phyloP scores from a whole-genome alignment of 2,113 vertebrate species.

The Lamprotornis superbus region DNA sequence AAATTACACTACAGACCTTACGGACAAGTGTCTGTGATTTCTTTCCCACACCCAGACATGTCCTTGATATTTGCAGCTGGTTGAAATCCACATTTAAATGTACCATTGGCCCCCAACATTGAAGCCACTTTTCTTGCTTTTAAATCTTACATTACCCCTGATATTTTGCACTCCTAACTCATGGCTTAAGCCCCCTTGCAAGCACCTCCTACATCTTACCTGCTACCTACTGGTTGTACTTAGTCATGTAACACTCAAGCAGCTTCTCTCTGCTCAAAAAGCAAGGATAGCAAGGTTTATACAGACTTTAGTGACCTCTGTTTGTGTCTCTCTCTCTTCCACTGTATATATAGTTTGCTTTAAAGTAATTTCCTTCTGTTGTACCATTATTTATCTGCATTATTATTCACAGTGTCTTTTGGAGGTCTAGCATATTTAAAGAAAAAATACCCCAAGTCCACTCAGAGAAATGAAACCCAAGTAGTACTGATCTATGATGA shows the following conservation, averaged over 20 bases:
- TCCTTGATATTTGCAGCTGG: background rate
- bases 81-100: background rate
- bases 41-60: background rate
- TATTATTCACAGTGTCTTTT: background rate
- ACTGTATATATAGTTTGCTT: background rate
- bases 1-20: background rate
- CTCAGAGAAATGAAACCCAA: background rate
- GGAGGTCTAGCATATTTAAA: background rate
- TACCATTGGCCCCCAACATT: fast-evolving
- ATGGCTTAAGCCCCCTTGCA: background rate
- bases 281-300: background rate
- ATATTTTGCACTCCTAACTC: background rate
- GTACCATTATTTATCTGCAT: background rate
- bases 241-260: background rate
- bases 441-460: background rate
- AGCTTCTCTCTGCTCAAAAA: background rate
- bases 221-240: background rate
- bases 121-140: background rate
- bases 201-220: background rate
- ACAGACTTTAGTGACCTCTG: background rate
- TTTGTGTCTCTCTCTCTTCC: background rate
- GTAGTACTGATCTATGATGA: background rate
- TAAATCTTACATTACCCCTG: background rate
- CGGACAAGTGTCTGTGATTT: background rate
- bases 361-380: background rate